Percentiles rank a stretch among this genome's conserved stretches.
phyloP scores from a whole-genome alignment of 2,113 vertebrate genomes.

The Columbina picui region DNA sequence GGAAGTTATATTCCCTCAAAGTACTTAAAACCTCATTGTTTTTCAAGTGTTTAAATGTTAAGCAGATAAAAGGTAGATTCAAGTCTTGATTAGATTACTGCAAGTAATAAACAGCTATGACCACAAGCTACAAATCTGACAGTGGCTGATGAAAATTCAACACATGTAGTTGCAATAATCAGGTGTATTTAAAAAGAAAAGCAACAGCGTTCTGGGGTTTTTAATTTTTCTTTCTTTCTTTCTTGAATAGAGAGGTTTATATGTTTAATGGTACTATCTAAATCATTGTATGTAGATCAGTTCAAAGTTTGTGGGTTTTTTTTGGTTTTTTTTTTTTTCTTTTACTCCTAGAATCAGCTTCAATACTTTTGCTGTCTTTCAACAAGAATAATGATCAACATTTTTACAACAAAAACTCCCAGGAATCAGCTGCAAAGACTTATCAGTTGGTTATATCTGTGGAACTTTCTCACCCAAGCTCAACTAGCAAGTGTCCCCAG shows the following conservation, averaged over 20 bases:
- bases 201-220: neutral
- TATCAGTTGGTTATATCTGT: neutral
- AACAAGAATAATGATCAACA: neutral
- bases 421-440: neutral
- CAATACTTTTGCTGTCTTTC: neutral
- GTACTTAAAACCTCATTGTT: neutral
- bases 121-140: neutral
- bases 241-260: neutral
- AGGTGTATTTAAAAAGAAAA: neutral
- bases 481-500: neutral
- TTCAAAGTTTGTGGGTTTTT: neutral
- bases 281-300: neutral
- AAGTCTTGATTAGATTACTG: neutral
- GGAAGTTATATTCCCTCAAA: neutral
- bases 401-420: neutral
- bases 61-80: neutral
- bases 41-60: neutral
- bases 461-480: neutral
- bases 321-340: too few relatives aligned
- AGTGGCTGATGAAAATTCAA: neutral
- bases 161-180: neutral
- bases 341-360: neutral
- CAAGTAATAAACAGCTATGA: neutral
- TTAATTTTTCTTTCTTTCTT: too few relatives aligned
- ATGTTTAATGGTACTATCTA: neutral